Base-by-base conservation (phyloP, 2,113 vertebrate genomes). In the Engystomops pustulosus region DNA sequence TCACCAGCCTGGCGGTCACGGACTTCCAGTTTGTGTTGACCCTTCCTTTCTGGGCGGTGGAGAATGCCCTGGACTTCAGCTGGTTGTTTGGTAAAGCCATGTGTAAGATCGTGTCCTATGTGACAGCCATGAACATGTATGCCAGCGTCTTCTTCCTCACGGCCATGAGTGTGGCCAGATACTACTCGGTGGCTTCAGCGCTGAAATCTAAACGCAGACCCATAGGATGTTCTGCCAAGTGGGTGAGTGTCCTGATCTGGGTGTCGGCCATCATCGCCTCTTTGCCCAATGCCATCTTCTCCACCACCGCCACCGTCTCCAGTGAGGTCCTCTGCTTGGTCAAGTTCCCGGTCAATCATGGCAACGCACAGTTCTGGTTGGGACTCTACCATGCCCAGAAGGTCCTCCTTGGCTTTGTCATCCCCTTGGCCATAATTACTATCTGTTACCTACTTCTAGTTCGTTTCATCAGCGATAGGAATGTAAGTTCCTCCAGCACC, bases 101-200 rank as follows among this genome's bases (percentile, higher is more conserved):
- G 97, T 99, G 98, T 84, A 99, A 99, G 91, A 95, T 97, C 0
- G 96, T 99, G 4, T 97, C 96, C 0, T 93, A 95, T 0, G 95
- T 98, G 86, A 99, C 97, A 0, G 95, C 96, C 1, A 95, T 97
- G 94, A 99, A 97, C 89, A 99, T 99, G 98, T 98, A 98, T 9
- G 97, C 97, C 85, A 98, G 98, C 55, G 98, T 99, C n/a, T 99
- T 99, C 88, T 98, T 99, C 86, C 95, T 99, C 51, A 99, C 97
- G 0, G 95, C 96, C n/a, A 98, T 98, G 97, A 98, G 98, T 58
- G 94, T 97, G 78, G 95, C 95, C 65, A 89, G 97, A 25, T 99
- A 99, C 87, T 95, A 91, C 27, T 94, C 96, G 0, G 96, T 99
- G 41, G 96, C 96, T 58, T 98, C 95, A 0, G 96, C 96, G 38